A percentile compares a stretch with the other conserved stretches of the same genome.
Conservation (phyloP, 1,140 invertebrate genomes). For the Phocides pigmalion region DNA sequence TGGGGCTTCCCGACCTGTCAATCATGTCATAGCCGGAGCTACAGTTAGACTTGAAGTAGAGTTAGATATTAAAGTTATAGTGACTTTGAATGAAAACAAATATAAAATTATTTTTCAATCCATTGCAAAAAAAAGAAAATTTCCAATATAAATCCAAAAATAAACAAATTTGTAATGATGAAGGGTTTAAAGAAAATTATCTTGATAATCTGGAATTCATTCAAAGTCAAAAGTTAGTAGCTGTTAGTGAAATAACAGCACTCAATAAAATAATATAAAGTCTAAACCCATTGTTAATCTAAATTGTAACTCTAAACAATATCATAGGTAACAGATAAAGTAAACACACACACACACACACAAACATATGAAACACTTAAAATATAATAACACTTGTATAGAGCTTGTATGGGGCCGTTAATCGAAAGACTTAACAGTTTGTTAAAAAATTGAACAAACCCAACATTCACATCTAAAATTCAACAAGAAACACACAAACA, state of each 20-base stretch:
- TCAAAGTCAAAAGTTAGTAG: slow-evolving; percentile 82
- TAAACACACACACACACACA: slow-evolving; percentile 15
- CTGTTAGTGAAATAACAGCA: slow-evolving; percentile 81
- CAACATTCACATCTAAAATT: slow-evolving; percentile 37
- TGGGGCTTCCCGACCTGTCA: slow-evolving; percentile 93
- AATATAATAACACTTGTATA: slow-evolving; percentile 7
- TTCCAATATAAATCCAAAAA: neutral
- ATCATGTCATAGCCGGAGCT: slow-evolving; percentile 73
- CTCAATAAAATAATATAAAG: slow-evolving; percentile 49
- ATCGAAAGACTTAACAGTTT: neutral
- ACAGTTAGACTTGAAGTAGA: slow-evolving; percentile 70
- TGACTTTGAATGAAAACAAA: slow-evolving; percentile 72
- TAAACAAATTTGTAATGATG: neutral
- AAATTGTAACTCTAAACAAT: slow-evolving; percentile 7
- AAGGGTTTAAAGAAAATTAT: no score
- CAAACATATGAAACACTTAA: slow-evolving; percentile 16
- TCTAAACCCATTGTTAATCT: slow-evolving; percentile 34
- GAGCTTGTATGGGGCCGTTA: neutral
- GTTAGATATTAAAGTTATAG: slow-evolving; percentile 28
- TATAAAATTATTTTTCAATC: neutral
- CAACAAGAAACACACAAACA: slow-evolving; percentile 43
- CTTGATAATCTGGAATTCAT: slow-evolving; percentile 50
- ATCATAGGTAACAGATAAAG: slow-evolving; percentile 1
- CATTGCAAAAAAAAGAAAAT: no score
- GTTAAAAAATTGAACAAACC: slow-evolving; percentile 17